Conservation (phyloP, 2,797 vertebrate species). For the Cyclura pinguis region DNA sequence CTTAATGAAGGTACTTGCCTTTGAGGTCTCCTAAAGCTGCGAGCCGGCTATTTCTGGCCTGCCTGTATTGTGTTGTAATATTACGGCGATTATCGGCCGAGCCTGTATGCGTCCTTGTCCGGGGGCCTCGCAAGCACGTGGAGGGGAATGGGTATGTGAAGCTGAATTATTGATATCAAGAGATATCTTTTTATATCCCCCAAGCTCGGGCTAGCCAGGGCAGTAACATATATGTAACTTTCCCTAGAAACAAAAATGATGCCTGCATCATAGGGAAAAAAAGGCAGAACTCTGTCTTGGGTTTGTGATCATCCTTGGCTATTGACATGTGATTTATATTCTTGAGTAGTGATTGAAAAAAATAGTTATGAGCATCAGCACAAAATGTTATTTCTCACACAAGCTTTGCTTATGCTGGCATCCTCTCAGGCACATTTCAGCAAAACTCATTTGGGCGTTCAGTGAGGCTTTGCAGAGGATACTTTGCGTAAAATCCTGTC, state of each 20-base stretch:
- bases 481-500: neutral
- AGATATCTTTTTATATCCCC: too few species aligned
- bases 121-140: too few species aligned
- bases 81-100: too few species aligned
- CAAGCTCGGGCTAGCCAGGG: too few species aligned
- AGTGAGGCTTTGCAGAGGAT: conserved; percentile 16
- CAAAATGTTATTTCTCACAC: conserved; percentile 17
- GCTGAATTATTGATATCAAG: too few species aligned
- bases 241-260: neutral
- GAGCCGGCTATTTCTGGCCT: too few species aligned
- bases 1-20: too few species aligned
- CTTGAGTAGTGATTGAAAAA: neutral
- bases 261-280: neutral
- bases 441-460: conserved; percentile 29
- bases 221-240: neutral
- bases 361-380: conserved; percentile 7
- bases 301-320: neutral
- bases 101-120: too few species aligned
- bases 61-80: too few species aligned
- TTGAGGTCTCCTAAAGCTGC: too few species aligned
- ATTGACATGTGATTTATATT: neutral
- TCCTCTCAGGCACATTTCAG: neutral
- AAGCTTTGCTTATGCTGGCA: conserved; percentile 4
- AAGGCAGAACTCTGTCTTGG: neutral
- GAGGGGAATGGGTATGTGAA: too few species aligned